A percentile compares a stretch with the other conserved stretches of the same genome.
Evolutionary conservation across 2,113 vertebrate species (phyloP).

Genomic region (Malurus melanocephalus): DNA sequence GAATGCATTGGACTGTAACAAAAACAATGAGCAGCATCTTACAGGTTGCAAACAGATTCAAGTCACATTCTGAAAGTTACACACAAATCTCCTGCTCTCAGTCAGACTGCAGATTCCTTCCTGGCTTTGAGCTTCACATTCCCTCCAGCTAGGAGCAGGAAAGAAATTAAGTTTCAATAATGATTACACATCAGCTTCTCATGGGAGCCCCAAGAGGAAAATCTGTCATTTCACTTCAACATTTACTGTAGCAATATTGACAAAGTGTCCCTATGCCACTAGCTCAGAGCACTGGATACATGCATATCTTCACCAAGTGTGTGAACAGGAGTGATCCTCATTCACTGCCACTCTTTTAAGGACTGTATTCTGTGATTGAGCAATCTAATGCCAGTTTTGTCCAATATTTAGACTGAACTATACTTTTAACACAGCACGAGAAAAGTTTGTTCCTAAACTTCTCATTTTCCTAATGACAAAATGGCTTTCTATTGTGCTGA

Average conservation of each 20-base stretch:
- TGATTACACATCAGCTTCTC: constrained; percentile 40
- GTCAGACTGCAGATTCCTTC: background rate
- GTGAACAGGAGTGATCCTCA: background rate
- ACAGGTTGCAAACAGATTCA: background rate
- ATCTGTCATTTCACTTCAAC: constrained; percentile 54
- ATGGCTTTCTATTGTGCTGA: background rate
- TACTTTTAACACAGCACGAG: background rate
- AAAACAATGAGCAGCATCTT: background rate
- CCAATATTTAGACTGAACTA: background rate
- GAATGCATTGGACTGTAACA: background rate
- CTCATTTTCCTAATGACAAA: background rate
- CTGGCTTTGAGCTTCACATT: background rate
- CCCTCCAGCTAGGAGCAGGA: constrained; percentile 1
- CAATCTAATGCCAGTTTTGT: background rate
- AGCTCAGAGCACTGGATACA: background rate
- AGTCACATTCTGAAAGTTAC: background rate
- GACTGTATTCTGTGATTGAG: background rate
- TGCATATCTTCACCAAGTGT: constrained; percentile 2
- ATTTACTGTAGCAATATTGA: constrained; percentile 56
- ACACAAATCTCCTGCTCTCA: background rate
- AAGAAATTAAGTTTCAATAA: constrained; percentile 52
- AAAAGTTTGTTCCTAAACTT: background rate
- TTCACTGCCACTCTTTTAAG: constrained; percentile 8
- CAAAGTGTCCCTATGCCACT: constrained; percentile 35
- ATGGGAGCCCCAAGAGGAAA: constrained; percentile 28